Evolutionary conservation across 1,140 invertebrate species (phyloP), one percentile per base, ranked within the genome.

Genomic region (Sipha flava): DNA sequence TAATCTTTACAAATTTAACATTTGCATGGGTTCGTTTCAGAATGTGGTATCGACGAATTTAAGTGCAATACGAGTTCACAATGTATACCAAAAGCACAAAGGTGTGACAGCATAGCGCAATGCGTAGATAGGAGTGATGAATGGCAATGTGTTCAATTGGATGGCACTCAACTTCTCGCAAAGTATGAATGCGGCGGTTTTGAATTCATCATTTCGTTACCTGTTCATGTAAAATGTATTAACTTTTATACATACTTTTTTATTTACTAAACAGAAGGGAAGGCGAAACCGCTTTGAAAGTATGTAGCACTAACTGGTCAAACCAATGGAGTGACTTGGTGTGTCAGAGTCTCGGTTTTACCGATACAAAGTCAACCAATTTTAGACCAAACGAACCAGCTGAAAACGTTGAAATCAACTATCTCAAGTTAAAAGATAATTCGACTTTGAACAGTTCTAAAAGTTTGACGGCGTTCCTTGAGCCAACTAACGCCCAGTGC

Each of bases 81-180:
- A 23, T 91, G 90, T 83, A 86, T 91, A n/a, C 82, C 85, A 1
- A 82, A 84, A 29, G 82, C 84, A 2, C 85, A 88, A 82, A 81
- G 88, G 5, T 92, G 90, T 83, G 89, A 92, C 83, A 89, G 89
- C 4, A 84, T 88, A 31, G 85, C 86, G 47, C 87, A 92, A 52
- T 91, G 90, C 82, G 86, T 88, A 2, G 90, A 91, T 83, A 85
- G 85, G 49, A 91, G 89, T 2, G 90, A 91, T 82, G 90, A 91
- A 85, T 90, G 89, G 87, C 84, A 87, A 70, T 81, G 81, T 59
- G 26, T 81, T 66, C 57, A 49, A 34, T 43, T 66, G 4, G 57
- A 77, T 21, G 57, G 59, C 12, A 26, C 14, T 3, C 49, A 81
- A 62, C 34, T 66, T 40, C 57, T 62, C 9, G 73, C 45, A n/a